phyloP scores from a whole-genome alignment of 2,888 invertebrate species.

The Ophioninae sp. region DNA sequence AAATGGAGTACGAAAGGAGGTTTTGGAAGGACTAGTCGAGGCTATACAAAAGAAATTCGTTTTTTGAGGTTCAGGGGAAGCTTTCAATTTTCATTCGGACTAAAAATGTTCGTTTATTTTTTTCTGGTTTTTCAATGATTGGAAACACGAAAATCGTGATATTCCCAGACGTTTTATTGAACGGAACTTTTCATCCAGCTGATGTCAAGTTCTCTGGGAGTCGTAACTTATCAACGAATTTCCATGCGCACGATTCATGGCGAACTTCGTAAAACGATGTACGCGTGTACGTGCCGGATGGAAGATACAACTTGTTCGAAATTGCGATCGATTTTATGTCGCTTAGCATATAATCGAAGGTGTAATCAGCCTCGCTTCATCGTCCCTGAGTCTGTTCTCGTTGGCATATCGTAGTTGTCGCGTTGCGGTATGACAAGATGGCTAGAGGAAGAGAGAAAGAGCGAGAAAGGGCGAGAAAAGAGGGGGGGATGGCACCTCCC shows the following conservation, averaged over 20 bases:
- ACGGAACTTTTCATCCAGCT: neutral
- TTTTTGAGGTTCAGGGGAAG: too few relatives aligned
- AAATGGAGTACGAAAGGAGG: too few relatives aligned
- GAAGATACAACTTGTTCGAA: constrained; percentile 15
- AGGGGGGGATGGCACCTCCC: constrained; percentile 43
- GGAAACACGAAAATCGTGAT: too few relatives aligned
- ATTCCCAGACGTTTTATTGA: neutral
- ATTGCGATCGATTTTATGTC: constrained; percentile 47
- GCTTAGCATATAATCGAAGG: constrained; percentile 47
- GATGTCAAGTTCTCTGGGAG: neutral
- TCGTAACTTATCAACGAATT: constrained; percentile 4
- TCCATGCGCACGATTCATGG: neutral
- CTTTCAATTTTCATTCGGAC: too few relatives aligned
- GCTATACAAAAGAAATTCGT: too few relatives aligned
- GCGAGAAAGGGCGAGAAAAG: constrained; percentile 26
- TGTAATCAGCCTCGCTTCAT: constrained; percentile 26
- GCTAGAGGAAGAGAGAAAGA: neutral
- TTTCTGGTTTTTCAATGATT: too few relatives aligned
- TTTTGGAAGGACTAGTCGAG: too few relatives aligned
- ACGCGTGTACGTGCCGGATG: neutral
- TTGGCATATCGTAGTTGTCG: constrained; percentile 43
- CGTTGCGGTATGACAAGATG: constrained; percentile 33
- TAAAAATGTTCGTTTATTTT: too few relatives aligned
- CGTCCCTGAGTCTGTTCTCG: constrained; percentile 47
- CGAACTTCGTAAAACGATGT: neutral